Evolutionary conservation across 2,113 vertebrate genomes (phyloP).

Genomic region (Butorides virescens): DNA sequence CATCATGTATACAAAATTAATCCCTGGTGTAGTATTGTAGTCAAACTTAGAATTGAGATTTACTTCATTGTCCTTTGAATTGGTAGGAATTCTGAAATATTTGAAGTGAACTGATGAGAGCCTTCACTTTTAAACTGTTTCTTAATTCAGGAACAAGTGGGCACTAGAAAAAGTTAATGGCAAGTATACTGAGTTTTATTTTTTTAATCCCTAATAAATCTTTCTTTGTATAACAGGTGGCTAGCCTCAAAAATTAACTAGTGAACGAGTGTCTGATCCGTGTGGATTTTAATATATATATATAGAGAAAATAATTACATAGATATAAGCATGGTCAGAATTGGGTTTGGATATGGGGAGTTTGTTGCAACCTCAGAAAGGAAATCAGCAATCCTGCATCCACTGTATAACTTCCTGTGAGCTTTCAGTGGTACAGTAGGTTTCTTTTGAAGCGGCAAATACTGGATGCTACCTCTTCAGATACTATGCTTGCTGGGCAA

Average conservation of each 20-base stretch:
- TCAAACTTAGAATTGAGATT: background rate
- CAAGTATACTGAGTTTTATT: background rate
- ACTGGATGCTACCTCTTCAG: background rate
- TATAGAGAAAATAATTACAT: background rate
- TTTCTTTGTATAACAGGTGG: background rate
- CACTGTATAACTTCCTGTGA: background rate
- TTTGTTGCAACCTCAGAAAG: background rate
- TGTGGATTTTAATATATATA: background rate
- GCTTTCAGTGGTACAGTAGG: background rate
- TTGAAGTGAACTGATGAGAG: background rate
- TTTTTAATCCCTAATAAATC: background rate
- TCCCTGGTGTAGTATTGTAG: background rate
- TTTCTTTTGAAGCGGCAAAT: background rate
- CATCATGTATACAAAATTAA: background rate
- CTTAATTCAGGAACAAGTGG: background rate
- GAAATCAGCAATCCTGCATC: background rate
- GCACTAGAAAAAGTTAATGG: background rate
- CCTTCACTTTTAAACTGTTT: background rate
- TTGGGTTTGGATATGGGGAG: background rate
- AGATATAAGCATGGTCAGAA: background rate
- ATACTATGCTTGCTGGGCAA: background rate
- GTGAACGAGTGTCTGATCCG: background rate
- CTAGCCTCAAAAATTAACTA: background rate
- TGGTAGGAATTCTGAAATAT: background rate
- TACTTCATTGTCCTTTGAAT: background rate